Conservation (phyloP, 2,797 vertebrate species). For the Adrianichthys oophorus region DNA sequence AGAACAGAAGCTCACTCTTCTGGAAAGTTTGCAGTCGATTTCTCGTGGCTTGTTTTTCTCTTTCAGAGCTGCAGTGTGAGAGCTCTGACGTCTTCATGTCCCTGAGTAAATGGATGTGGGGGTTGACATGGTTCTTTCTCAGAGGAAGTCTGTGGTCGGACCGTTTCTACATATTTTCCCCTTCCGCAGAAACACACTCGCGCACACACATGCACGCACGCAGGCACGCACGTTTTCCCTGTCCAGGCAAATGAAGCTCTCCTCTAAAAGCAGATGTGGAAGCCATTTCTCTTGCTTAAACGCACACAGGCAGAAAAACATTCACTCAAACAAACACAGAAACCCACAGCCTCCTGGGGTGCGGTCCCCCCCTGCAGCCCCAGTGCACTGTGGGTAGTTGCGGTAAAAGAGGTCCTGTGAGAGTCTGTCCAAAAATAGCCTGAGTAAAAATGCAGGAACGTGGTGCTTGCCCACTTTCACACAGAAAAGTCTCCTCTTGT, state of each 20-base stretch:
- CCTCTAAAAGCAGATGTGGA: constrained; percentile 62
- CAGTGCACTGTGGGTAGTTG: constrained; percentile 72
- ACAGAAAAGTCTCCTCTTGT: constrained; percentile 37
- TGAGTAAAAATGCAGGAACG: constrained; percentile 62
- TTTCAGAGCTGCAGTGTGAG: constrained; percentile 26
- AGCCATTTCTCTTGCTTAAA: constrained; percentile 47
- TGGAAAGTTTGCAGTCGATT: constrained; percentile 28
- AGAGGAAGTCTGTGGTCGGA: constrained; percentile 93
- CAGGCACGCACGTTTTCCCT: constrained; percentile 40
- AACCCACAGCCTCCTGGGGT: constrained; percentile 70
- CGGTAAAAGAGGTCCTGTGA: constrained; percentile 73
- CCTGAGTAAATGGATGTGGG: constrained; percentile 69
- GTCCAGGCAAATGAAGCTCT: constrained; percentile 59
- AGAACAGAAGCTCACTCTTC: neutral
- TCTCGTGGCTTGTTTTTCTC: constrained; percentile 40
- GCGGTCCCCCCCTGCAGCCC: constrained; percentile 66
- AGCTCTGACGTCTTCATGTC: constrained; percentile 22
- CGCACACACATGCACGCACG: constrained; percentile 14
- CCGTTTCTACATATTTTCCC: constrained; percentile 84
- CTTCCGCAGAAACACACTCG: constrained; percentile 57
- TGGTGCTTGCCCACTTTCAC: constrained; percentile 38
- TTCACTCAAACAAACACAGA: constrained; percentile 62
- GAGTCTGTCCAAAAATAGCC: constrained; percentile 70
- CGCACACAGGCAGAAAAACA: constrained; percentile 42
- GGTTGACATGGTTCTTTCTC: constrained; percentile 78